Base-by-base conservation (phyloP, 2,888 invertebrate genomes). In the Geotrupes spiniger region DNA sequence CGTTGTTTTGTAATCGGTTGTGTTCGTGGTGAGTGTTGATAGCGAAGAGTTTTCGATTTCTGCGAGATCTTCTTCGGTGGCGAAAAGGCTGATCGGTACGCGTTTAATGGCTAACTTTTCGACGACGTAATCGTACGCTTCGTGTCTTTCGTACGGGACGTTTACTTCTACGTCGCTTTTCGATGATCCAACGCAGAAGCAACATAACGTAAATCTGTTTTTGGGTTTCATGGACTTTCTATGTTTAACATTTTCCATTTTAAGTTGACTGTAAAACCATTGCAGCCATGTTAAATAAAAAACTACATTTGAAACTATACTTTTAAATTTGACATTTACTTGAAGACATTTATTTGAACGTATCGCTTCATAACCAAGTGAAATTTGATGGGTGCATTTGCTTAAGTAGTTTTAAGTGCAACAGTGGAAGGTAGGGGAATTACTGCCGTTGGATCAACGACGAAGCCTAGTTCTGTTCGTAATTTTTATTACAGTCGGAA, bases 41-140 rank as follows among this genome's bases (percentile, higher is more conserved):
- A 21, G 8, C n/a, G 31, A 14, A 4, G 36, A 29, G 8, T 46
- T 41, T 25, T 42, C 25, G 17, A 43, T 42, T 40, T 45, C 52
- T 2, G 12, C 37, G 9, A 57, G 46, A 36, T 56, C 52, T 43
- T 57, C 57, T 15, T 54, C 49, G 5, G 52, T 49, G 11, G 54
- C 59, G 28, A 61, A 58, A n/a, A 58, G 27, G 21, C 49, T 49
- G 36, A 61, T 42, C 2, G 63, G 63, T 5, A 63, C 48, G 31
- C 52, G 46, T 39, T 58, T 63, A 9, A 63, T 58, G 4, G 53
- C 55, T 11, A 60, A 29, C 47, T 63, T 63, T 52, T 63, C 63
- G 9, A 63, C 54, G 10, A 63, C 52, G 36, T 59, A 63, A 42
- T 61, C 62, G 16, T 52, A 60, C 6, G 53, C 52, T 46, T 58